Evolutionary conservation across 2,113 vertebrate species (phyloP).

Genomic region (Aplodontia rufa): DNA sequence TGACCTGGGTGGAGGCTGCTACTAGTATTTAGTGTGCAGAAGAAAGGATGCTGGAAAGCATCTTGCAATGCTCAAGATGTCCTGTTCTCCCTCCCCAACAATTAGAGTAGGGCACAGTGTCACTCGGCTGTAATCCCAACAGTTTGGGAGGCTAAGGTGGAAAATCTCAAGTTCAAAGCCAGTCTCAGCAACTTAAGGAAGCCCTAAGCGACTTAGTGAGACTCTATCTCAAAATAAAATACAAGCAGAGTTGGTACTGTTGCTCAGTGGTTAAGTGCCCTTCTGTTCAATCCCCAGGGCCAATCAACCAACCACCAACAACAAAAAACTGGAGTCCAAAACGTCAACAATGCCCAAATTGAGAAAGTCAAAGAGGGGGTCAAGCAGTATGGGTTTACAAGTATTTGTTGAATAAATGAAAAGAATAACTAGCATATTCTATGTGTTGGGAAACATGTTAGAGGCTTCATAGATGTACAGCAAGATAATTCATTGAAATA

Average conservation of each 20-base stretch:
- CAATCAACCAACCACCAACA: too few species aligned
- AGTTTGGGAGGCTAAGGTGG: too few species aligned
- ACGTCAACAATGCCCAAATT: background rate
- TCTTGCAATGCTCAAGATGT: background rate
- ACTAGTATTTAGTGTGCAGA: background rate
- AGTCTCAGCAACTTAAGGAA: too few species aligned
- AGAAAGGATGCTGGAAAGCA: background rate
- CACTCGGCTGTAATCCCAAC: too few species aligned
- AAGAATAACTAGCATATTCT: background rate
- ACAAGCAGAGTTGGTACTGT: too few species aligned
- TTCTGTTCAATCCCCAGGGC: too few species aligned
- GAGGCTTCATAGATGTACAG: background rate
- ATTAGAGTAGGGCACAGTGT: background rate
- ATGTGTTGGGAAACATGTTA: background rate
- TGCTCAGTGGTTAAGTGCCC: too few species aligned
- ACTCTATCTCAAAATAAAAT: too few species aligned
- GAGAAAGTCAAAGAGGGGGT: background rate
- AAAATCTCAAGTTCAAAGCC: too few species aligned
- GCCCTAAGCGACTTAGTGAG: too few species aligned
- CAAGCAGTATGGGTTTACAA: background rate
- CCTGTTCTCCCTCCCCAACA: accelerated
- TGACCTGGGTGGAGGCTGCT: background rate
- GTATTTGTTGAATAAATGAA: background rate
- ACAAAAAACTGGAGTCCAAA: background rate
- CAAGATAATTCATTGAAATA: background rate